Base-by-base conservation (phyloP, 2,888 invertebrate genomes). In the Drosophila borealis region DNA sequence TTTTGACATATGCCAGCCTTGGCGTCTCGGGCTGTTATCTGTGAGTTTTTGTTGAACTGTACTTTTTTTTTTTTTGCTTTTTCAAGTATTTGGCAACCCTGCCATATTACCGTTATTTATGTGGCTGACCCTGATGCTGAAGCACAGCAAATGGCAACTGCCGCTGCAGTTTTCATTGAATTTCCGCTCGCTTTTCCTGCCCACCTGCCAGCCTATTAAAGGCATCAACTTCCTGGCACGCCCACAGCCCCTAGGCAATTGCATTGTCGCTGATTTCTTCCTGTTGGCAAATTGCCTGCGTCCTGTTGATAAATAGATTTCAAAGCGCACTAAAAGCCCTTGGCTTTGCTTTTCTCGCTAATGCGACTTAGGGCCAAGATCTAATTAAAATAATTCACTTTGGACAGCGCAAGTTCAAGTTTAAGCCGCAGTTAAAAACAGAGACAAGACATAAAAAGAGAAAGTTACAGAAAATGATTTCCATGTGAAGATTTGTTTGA, bases 241-340 rank as follows among this genome's bases (percentile, higher is more conserved):
- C 53, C 56, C 57, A 25, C 51, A 53, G 25, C 5, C 42, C 19
- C n/a, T 34, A 36, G 44, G 19, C 61, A 74, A 74, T 86, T 86
- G 74, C 81, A 78, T 75, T 76, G 68, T 70, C 72, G 78, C 53
- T 50, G 39, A 66, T 72, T 71, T 72, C 67, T 67, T 80, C 81
- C 87, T 82, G 78, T 66, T 71, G 44, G 82, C 71, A 88, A 83
- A 88, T 88, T 85, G 80, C 57, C 44, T 50, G 65, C 80, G 74
- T 88, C 82, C 82, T 81, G 82, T 60, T 66, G 55, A 44, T 82
- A 88, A 82, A 74, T 68, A 65, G 66, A 81, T 84, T 82, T 50
- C 45, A 46, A 65, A 64, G 53, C 33, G 29, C 44, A 36, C 37
- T 45, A 54, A 65, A 46, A 42, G 46, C 46, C 68, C 36, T 34